Evolutionary conservation across 2,113 vertebrate genomes (phyloP), one percentile per base, ranked within the genome.

Genomic region (Pomatorhinus ruficollis): DNA sequence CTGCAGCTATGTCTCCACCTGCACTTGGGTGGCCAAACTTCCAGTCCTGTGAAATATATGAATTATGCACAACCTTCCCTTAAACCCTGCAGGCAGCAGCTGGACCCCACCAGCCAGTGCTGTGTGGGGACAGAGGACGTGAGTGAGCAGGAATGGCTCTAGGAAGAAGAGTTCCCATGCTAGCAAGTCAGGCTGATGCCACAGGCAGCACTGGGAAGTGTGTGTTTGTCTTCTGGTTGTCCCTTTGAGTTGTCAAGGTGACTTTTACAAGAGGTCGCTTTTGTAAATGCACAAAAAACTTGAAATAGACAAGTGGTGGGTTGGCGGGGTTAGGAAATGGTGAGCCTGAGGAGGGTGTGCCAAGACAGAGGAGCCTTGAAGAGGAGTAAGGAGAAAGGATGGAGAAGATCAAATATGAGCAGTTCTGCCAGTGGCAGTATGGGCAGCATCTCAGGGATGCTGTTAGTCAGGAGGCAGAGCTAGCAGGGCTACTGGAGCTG

Each of bases 71-170:
- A 77, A 4, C 15, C 19, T 33, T 39, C 56, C 35, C 47, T 33
- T 20, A 25, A 52, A 8, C 3, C 22, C n/a, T 4, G 2, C 28
- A 12, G 44, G 53, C 56, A 57, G 69, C 60, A 70, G 56, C 42
- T 5, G 21, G 44, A 71, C 28, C 28, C 50, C 25, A 16, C 5
- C 37, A 28, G 4, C 9, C 6, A 4, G n/a, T 49, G 69, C 33
- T 0, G 0, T 1, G 0, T n/a, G 49, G 21, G 45, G 45, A 31
- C 10, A 11, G 66, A 37, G 72, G 61, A 30, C 1, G 2, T 13
- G 11, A 18, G 20, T 10, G 84, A 79, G 45, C 63, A 69, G 54
- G 28, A 52, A 17, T 16, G 9, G 35, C 56, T 59, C 30, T 12
- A 53, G 63, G 44, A 52, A 40, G 45, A 42, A n/a, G 21, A 33